Conservation (phyloP, 2,888 invertebrate genomes). For the Allolobophora icterica region DNA sequence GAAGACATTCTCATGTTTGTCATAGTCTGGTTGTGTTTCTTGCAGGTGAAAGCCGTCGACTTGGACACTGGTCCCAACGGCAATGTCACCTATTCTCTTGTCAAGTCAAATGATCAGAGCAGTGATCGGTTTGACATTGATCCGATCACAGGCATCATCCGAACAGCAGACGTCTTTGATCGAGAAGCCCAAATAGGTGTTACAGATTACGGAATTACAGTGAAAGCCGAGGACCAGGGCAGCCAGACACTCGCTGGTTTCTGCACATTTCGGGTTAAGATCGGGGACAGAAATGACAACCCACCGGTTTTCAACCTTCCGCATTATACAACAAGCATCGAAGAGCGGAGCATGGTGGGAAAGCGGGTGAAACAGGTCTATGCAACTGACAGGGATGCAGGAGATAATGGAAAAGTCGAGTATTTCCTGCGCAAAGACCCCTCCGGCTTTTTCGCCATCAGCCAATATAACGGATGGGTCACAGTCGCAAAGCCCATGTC, state of each 20-base stretch:
- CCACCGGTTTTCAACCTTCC: conserved; percentile 59
- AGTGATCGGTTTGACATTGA: conserved; percentile 94
- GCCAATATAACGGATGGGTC: conserved; percentile 96
- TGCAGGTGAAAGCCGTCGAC: conserved; percentile 85
- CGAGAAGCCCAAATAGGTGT: conserved; percentile 71
- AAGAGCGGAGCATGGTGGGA: conserved; percentile 53
- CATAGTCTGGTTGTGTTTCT: conserved; percentile 35
- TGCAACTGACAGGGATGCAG: conserved; percentile 95
- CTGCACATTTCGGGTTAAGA: conserved; percentile 51
- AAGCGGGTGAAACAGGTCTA: conserved; percentile 72
- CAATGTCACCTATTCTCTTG: conserved; percentile 90
- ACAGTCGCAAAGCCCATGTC: conserved; percentile 85
- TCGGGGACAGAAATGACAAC: conserved; percentile 63
- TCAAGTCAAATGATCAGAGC: conserved; percentile 75
- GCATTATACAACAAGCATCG: conserved; percentile 55
- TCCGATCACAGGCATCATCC: conserved; percentile 91
- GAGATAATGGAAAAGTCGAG: conserved; percentile 80
- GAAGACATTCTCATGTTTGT: too few relatives aligned
- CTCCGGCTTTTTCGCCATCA: conserved; percentile 90
- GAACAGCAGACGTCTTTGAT: conserved; percentile 76
- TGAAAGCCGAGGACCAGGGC: conserved; percentile 97
- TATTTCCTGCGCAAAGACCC: conserved; percentile 73
- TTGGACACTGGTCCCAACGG: conserved; percentile 86
- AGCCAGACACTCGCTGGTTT: conserved; percentile 85
- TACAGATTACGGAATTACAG: conserved; percentile 70